phyloP scores from a whole-genome alignment of 2,888 invertebrate genomes.

The Gymnosoma rotundatum region DNA sequence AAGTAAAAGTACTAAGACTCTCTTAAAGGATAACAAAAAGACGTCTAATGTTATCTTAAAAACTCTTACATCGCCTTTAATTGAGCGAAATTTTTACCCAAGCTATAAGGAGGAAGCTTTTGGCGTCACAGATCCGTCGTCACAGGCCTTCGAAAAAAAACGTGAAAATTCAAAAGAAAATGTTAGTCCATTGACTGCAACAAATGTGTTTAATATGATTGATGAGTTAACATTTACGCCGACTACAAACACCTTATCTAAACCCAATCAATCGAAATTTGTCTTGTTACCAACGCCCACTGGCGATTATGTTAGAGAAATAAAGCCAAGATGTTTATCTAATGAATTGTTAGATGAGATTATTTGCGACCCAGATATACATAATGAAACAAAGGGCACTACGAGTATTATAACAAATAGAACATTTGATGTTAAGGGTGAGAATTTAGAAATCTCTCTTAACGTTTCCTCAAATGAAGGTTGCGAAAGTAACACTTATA shows the following conservation, averaged over 20 bases:
- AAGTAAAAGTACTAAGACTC: conserved; percentile 40
- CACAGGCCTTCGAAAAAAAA: conserved; percentile 31
- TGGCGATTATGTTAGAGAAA: conserved; percentile 60
- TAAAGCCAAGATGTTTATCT: conserved; percentile 77
- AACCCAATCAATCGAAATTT: conserved; percentile 70
- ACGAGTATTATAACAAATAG: conserved; percentile 74
- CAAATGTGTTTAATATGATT: conserved; percentile 78
- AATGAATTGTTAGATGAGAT: conserved; percentile 52
- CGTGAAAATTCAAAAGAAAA: conserved; percentile 81
- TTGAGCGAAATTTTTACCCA: conserved; percentile 75
- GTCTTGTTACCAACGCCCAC: conserved; percentile 79
- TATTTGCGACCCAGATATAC: conserved; percentile 37
- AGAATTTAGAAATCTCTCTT: conserved; percentile 72
- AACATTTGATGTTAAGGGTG: conserved; percentile 78
- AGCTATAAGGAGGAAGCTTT: conserved; percentile 19
- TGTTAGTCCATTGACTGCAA: conserved; percentile 81
- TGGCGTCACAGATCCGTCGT: conserved; percentile 32
- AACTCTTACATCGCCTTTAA: conserved; percentile 74
- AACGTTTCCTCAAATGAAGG: conserved; percentile 70
- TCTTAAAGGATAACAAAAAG: conserved; percentile 15
- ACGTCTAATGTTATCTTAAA: conserved; percentile 48
- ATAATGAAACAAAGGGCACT: conserved; percentile 62
- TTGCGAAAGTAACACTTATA: conserved; percentile 39
- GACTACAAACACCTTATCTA: conserved; percentile 62
- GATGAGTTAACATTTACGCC: conserved; percentile 81